Conservation (phyloP, 2,888 invertebrate genomes). For the Chironomus riparius region DNA sequence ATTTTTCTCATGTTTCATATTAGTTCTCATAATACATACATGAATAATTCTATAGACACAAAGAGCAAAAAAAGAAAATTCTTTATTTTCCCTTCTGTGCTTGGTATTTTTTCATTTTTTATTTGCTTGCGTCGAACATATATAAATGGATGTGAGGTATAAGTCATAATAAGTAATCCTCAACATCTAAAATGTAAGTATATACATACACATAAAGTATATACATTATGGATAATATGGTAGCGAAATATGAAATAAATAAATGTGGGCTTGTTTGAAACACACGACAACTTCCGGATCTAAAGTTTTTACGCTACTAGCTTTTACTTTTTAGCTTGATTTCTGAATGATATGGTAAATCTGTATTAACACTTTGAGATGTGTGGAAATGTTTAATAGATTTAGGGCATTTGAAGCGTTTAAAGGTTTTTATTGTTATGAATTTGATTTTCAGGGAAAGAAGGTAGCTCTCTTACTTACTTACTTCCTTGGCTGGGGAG, state of each 20-base stretch:
- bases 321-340: too few relatives aligned
- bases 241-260: not conserved
- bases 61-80: not conserved
- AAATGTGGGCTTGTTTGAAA: not conserved
- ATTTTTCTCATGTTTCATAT: constrained; percentile 26
- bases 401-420: too few relatives aligned
- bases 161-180: constrained; percentile 10
- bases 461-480: too few relatives aligned
- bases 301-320: not conserved
- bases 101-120: not conserved
- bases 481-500: too few relatives aligned
- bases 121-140: not conserved
- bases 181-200: not conserved
- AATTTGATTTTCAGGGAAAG: too few relatives aligned
- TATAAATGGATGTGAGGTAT: not conserved
- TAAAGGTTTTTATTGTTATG: too few relatives aligned
- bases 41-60: constrained; percentile 13
- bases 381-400: too few relatives aligned
- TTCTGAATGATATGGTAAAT: too few relatives aligned
- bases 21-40: constrained; percentile 12
- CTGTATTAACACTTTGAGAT: too few relatives aligned
- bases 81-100: not conserved
- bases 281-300: not conserved
- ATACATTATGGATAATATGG: not conserved
- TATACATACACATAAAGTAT: not conserved